These are phyloP conservation scores for Neolamprologus longior DNA, from an alignment of 2,113 vertebrate species.

Conservation along the genomic window DNA sequence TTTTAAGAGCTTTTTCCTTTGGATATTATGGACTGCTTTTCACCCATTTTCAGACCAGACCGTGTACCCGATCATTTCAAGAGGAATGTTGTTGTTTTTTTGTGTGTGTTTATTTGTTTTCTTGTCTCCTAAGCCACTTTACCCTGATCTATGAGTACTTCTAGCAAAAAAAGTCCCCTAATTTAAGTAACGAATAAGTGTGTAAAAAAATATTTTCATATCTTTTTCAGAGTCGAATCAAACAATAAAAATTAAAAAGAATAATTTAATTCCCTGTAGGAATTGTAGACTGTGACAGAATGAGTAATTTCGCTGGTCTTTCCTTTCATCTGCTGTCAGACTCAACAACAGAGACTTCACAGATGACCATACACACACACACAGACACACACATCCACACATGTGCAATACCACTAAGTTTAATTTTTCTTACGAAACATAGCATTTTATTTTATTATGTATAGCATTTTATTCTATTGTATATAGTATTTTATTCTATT, in stretches of 20 bases:
- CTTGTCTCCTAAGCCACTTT: background rate
- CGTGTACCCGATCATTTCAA: background rate
- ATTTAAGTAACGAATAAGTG: background rate
- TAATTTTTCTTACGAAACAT: background rate
- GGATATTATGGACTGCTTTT: background rate
- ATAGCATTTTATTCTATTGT: background rate
- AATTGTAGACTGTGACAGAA: background rate
- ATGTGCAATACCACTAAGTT: background rate
- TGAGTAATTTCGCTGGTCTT: background rate
- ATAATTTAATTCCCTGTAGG: background rate
- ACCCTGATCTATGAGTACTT: background rate
- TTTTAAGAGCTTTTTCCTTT: background rate
- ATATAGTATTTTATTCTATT: background rate
- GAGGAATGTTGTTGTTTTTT: background rate
- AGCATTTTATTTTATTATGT: background rate
- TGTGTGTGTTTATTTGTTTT: background rate
- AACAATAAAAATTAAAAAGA: background rate
- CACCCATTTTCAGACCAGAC: background rate
- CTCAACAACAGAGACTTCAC: background rate
- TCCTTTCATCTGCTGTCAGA: background rate
- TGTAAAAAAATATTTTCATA: background rate
- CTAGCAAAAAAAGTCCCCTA: background rate
- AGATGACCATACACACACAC: background rate
- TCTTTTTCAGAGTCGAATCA: background rate
- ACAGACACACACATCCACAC: background rate